phyloP scores from a whole-genome alignment of 2,797 vertebrate species.

The Botia almorhae region DNA sequence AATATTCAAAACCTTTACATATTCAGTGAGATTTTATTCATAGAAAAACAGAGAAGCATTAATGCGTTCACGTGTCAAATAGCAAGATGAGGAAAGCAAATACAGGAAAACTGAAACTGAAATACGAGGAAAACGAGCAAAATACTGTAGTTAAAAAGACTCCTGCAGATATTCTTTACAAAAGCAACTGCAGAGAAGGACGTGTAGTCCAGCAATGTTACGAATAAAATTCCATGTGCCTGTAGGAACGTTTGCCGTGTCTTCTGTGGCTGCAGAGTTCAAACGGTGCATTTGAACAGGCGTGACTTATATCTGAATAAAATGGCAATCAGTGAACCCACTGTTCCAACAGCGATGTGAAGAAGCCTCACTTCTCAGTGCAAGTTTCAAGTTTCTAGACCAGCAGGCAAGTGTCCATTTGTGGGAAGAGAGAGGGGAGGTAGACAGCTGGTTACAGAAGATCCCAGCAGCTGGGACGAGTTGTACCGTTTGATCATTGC shows the following conservation, averaged over 20 bases:
- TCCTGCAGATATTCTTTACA: too few species aligned
- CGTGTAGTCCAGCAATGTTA: too few species aligned
- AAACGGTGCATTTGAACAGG: not conserved
- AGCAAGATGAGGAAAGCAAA: not conserved
- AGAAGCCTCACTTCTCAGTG: too few species aligned
- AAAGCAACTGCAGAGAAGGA: too few species aligned
- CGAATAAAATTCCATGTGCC: too few species aligned
- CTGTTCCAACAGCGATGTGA: too few species aligned
- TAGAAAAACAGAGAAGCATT: not conserved
- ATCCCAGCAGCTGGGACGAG: not conserved
- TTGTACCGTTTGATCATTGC: constrained; percentile 16
- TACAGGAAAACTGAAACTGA: not conserved
- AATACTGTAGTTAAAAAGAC: not conserved
- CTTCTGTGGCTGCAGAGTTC: not conserved
- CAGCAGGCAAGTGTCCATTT: not conserved
- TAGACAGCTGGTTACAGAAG: not conserved
- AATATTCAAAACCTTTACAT: not conserved
- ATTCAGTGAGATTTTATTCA: not conserved
- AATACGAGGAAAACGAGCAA: too few species aligned
- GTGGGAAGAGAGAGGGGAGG: not conserved
- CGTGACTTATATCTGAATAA: too few species aligned
- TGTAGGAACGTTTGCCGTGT: too few species aligned
- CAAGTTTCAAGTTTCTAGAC: too few species aligned
- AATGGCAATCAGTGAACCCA: too few species aligned
- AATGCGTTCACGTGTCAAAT: not conserved